Evolutionary conservation across 2,113 vertebrate species (phyloP).

Genomic region (Petromus typicus): DNA sequence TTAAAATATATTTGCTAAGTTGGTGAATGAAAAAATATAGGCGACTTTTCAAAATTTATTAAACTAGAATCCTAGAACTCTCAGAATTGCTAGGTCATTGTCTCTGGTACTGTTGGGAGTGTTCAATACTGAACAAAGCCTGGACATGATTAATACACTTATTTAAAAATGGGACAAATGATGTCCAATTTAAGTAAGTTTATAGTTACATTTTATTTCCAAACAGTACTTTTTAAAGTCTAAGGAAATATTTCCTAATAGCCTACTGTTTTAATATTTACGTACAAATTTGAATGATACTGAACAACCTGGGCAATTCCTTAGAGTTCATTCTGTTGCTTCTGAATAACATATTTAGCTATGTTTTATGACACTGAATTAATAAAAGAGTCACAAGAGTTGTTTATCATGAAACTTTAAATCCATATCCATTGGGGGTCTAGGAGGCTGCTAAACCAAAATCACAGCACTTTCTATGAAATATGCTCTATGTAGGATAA

Average conservation of each 20-base stretch:
- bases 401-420: slow-evolving; percentile 4
- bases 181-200: slow-evolving; percentile 7
- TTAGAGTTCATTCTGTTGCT: background rate
- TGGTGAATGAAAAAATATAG: background rate
- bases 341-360: background rate
- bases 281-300: background rate
- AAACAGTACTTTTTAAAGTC: slow-evolving; percentile 1
- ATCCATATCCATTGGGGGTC: background rate
- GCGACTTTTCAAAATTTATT: background rate
- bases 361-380: background rate
- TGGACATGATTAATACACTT: background rate
- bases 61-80: slow-evolving; percentile 6
- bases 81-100: background rate
- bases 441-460: background rate
- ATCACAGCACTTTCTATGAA: background rate
- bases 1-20: slow-evolving; percentile 40
- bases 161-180: background rate
- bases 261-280: background rate
- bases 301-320: background rate
- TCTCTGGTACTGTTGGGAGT: background rate
- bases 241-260: background rate
- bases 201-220: slow-evolving; percentile 44
- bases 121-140: background rate
- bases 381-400: background rate
- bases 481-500: background rate